phyloP scores from a whole-genome alignment of 1,140 invertebrate genomes.

The Drosophila repleta region DNA sequence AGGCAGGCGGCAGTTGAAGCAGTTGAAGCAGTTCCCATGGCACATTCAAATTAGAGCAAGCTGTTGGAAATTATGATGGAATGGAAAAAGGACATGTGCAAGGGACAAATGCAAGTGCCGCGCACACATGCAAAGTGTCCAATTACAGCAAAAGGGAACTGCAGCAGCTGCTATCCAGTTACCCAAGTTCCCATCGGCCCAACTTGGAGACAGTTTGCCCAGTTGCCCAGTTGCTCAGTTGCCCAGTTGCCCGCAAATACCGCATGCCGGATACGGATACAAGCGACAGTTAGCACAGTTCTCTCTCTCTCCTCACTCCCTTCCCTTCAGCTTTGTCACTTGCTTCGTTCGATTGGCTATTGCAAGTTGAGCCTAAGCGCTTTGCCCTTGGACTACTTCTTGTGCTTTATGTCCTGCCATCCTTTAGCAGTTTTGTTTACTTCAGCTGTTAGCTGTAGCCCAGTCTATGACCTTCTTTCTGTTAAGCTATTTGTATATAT shows the following conservation, averaged over 20 bases:
- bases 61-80: constrained; percentile 71
- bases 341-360: not conserved
- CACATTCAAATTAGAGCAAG: constrained; percentile 65
- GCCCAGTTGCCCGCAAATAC: not conserved
- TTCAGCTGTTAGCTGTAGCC: too few species aligned
- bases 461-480: too few species aligned
- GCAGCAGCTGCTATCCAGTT: constrained; percentile 62
- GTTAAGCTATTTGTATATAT: too few species aligned
- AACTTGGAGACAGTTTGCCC: not conserved
- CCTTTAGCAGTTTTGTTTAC: too few species aligned
- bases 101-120: constrained; percentile 48
- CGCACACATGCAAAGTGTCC: constrained; percentile 71
- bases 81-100: constrained; percentile 20
- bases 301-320: too few species aligned
- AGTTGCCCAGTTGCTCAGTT: not conserved
- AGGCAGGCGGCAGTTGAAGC: too few species aligned
- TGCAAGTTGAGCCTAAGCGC: too few species aligned
- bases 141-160: constrained; percentile 59
- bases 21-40: constrained; percentile 37
- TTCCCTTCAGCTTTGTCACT: not conserved
- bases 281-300: constrained; percentile 13
- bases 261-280: constrained; percentile 53
- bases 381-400: too few species aligned
- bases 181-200: not conserved
- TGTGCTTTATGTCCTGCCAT: too few species aligned